phyloP scores from a whole-genome alignment of 2,113 vertebrate species.

The Bufo gargarizans region DNA sequence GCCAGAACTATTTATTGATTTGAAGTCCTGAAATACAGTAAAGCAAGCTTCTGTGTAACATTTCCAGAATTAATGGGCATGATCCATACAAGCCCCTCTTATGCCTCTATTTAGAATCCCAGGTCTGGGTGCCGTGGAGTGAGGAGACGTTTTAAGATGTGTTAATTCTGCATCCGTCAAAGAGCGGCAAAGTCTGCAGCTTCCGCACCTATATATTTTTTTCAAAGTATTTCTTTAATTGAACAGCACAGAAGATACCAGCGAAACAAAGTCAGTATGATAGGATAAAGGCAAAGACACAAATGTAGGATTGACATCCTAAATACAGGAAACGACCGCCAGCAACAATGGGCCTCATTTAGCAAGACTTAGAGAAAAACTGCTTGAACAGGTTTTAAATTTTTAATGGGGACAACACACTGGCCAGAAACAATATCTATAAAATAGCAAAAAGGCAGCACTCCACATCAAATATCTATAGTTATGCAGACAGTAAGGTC shows the following conservation, averaged over 20 bases:
- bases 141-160: slow-evolving; percentile 8
- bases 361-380: too few relatives aligned
- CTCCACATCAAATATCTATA: too few relatives aligned
- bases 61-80: not conserved
- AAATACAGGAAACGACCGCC: not conserved
- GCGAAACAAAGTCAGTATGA: too few relatives aligned
- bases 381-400: too few relatives aligned
- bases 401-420: too few relatives aligned
- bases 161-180: slow-evolving; percentile 25
- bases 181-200: slow-evolving; percentile 26
- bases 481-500: too few relatives aligned
- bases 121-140: not conserved
- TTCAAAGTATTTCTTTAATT: not conserved
- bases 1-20: too few relatives aligned
- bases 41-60: too few relatives aligned
- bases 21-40: too few relatives aligned
- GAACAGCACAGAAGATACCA: too few relatives aligned
- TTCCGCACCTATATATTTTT: slow-evolving; percentile 37
- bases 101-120: not conserved
- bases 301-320: not conserved
- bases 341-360: not conserved
- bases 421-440: too few relatives aligned
- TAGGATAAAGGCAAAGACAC: not conserved
- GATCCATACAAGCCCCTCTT: not conserved
- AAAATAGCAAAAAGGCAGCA: too few relatives aligned